These are phyloP conservation scores for Sarcophaga peregrina DNA, from an alignment of 1,140 invertebrate species.

Conservation along the genomic window DNA sequence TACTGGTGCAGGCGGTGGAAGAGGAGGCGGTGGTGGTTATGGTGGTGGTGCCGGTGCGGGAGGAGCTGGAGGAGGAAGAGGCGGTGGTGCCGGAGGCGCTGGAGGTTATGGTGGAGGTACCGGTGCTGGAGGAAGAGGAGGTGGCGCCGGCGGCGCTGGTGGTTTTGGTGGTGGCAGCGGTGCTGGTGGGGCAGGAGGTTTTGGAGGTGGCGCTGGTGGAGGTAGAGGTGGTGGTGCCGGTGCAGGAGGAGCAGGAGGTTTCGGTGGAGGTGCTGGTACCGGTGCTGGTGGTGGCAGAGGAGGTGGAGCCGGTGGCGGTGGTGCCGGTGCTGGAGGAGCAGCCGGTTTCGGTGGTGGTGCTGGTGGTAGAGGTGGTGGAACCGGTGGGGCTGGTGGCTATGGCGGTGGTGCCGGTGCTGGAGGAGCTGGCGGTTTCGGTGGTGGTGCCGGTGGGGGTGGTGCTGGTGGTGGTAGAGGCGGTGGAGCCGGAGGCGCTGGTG, in stretches of 20 bases:
- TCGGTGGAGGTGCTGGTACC: slow-evolving; percentile 53
- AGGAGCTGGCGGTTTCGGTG: slow-evolving; percentile 59
- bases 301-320: slow-evolving; percentile 63
- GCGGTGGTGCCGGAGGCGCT: slow-evolving; percentile 62
- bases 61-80: slow-evolving; percentile 63
- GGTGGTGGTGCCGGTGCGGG: slow-evolving; percentile 55
- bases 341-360: slow-evolving; percentile 66
- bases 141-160: slow-evolving; percentile 45
- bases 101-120: slow-evolving; percentile 58
- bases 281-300: slow-evolving; percentile 65
- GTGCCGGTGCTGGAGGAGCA: slow-evolving; percentile 64
- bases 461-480: slow-evolving; percentile 44
- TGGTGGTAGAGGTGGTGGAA: slow-evolving; percentile 64
- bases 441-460: slow-evolving; percentile 64
- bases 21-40: slow-evolving; percentile 49
- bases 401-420: slow-evolving; percentile 65
- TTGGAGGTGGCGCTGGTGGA: not conserved
- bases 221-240: slow-evolving; percentile 23
- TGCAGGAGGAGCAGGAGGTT: slow-evolving; percentile 20
- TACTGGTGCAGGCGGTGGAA: slow-evolving; percentile 63
- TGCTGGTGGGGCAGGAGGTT: slow-evolving; percentile 19
- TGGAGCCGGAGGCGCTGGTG: slow-evolving; percentile 50
- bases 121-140: slow-evolving; percentile 48
- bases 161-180: slow-evolving; percentile 23
- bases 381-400: slow-evolving; percentile 65